Evolutionary conservation across 1,140 invertebrate species (phyloP).

Genomic region (Nasonia vitripennis): DNA sequence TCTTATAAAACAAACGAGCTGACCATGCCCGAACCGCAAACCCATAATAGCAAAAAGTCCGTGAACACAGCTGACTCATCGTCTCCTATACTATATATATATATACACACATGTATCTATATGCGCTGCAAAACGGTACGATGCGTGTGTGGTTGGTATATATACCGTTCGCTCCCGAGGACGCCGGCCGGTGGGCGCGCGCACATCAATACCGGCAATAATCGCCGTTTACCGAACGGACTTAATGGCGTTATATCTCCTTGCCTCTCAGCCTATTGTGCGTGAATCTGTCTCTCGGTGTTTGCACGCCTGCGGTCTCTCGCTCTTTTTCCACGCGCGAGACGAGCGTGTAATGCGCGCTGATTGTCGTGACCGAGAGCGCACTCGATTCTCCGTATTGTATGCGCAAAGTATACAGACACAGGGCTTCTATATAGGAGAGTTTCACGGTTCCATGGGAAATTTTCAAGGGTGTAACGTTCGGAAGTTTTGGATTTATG

Average conservation of each 20-base stretch:
- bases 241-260: background rate
- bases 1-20: too few relatives aligned
- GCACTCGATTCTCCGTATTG: background rate
- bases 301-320: background rate
- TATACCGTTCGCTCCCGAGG: background rate
- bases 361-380: background rate
- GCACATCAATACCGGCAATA: constrained; percentile 4
- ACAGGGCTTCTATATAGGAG: background rate
- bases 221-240: background rate
- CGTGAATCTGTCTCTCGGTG: background rate
- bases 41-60: too few relatives aligned
- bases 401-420: background rate
- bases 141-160: background rate
- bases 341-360: background rate
- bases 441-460: background rate
- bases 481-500: too few relatives aligned
- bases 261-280: background rate
- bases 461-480: too few relatives aligned
- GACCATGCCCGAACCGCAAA: too few relatives aligned
- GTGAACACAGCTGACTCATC: background rate
- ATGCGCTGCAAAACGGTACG: background rate
- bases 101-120: too few relatives aligned
- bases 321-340: background rate
- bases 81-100: too few relatives aligned
- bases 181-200: background rate